Conservation (phyloP, 2,797 vertebrate genomes). For the Fistularia tabacaria region DNA sequence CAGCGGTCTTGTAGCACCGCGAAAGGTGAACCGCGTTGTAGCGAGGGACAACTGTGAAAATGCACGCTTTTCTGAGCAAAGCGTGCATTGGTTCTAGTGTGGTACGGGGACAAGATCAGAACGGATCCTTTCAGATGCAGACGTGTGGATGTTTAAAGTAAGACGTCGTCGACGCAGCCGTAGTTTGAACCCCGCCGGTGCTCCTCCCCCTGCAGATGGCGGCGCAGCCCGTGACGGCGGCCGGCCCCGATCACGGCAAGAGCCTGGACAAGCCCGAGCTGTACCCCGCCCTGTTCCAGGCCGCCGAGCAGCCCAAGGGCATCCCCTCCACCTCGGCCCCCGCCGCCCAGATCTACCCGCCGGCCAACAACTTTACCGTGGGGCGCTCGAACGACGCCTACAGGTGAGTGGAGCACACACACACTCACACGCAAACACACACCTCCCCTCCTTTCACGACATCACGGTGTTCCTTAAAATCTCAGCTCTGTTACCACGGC, state of each 20-base stretch:
- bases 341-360: slow-evolving; percentile 80
- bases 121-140: neutral
- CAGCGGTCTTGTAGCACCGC: no score
- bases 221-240: slow-evolving; percentile 75
- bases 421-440: no score
- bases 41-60: no score
- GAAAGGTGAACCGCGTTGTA: no score
- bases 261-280: slow-evolving; percentile 82
- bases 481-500: no score
- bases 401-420: slow-evolving; percentile 72
- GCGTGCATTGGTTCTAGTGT: no score
- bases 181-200: neutral
- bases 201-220: slow-evolving; percentile 69
- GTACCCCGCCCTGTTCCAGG: slow-evolving; percentile 69
- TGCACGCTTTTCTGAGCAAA: no score
- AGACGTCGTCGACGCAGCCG: no score
- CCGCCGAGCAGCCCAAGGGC: slow-evolving; percentile 82
- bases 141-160: neutral
- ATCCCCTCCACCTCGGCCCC: slow-evolving; percentile 79
- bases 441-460: no score
- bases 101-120: no score
- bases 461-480: no score
- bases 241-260: slow-evolving; percentile 80
- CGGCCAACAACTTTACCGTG: slow-evolving; percentile 77
- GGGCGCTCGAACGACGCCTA: slow-evolving; percentile 78